Base-by-base conservation (phyloP, 1,140 invertebrate species). In the Solen grandis region DNA sequence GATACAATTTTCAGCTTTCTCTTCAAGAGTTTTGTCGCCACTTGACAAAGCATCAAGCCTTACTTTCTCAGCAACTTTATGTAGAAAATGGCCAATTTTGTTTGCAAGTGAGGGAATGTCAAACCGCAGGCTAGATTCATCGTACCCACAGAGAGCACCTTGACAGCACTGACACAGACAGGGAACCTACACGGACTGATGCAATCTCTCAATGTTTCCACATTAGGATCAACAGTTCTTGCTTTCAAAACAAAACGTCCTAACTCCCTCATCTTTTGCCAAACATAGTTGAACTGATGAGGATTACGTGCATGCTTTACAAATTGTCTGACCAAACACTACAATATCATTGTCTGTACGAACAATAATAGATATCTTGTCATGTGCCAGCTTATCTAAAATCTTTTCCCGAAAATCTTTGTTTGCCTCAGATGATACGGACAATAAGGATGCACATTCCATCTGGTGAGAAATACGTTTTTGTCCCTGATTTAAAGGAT, bases 1-100 rank as follows among this genome's bases (percentile, higher is more conserved):
- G n/a, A 70, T 70, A 55, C 52, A 70, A 55, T 19, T 16, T 19
- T 16, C 19, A 35, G 50, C 66, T 8, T 33, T 54, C 35, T 54
- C 50, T 16, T 33, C 41, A 8, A 10, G 41, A 8, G 8, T 19
- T 46, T 46, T 46, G 19, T 46, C 41, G 8, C 41, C 41, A 46
- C 41, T 46, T 10, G 41, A 8, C 19, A 46, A 46, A 46, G 41
- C 41, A 46, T 46, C 41, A 8, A 46, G 8, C 19, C 41, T 46
- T 10, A 46, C 19, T 46, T 46, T 46, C 19, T 46, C 19, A 10
- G 41, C 41, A 8, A 46, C 41, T 19, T 46, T 46, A 19, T 46
- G 41, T 46, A 46, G 19, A 10, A 19, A 46, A 46, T 46, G 41
- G 19, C 41, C 41, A 10, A 46, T 46, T 19, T 46, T 46, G 8